A percentile compares a stretch with the other conserved stretches of the same genome.
phyloP scores from a whole-genome alignment of 1,140 invertebrate species.

The Heliconius nattereri region DNA sequence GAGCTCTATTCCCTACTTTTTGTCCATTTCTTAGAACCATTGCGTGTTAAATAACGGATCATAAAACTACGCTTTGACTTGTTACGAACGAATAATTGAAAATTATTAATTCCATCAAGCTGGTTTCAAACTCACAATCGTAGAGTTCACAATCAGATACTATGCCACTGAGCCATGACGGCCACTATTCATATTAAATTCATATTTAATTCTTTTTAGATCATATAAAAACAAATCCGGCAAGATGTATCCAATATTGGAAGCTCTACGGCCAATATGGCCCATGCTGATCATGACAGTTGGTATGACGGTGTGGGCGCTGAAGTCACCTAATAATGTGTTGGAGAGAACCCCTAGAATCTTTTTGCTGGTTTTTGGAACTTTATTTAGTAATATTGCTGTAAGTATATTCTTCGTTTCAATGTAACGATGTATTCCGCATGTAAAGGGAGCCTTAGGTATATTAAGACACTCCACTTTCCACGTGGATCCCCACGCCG shows the following conservation, averaged over 20 bases:
- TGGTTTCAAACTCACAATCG: too few species aligned
- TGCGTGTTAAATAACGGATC: too few species aligned
- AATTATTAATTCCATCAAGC: too few species aligned
- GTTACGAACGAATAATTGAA: too few species aligned
- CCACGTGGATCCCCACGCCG: too few species aligned
- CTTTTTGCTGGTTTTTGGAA: slow-evolving; percentile 91
- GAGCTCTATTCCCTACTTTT: too few species aligned
- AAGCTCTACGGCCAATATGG: slow-evolving; percentile 90
- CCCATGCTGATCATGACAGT: slow-evolving; percentile 87
- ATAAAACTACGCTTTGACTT: too few species aligned
- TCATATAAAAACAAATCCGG: slow-evolving; percentile 90
- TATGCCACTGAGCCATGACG: neutral
- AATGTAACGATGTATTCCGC: too few species aligned
- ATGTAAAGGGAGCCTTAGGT: too few species aligned
- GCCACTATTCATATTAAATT: neutral
- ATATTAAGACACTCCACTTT: too few species aligned
- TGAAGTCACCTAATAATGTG: slow-evolving; percentile 88
- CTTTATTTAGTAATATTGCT: slow-evolving; percentile 96
- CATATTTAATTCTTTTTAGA: slow-evolving; percentile 69
- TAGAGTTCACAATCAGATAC: too few species aligned
- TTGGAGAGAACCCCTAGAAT: slow-evolving; percentile 87
- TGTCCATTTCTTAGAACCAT: too few species aligned
- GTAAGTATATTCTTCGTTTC: slow-evolving; percentile 83
- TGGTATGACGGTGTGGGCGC: slow-evolving; percentile 87
- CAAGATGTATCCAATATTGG: slow-evolving; percentile 88